These are phyloP conservation scores for Hippocampus mohnikei DNA, from an alignment of 2,113 vertebrate genomes.

Conservation along the genomic window DNA sequence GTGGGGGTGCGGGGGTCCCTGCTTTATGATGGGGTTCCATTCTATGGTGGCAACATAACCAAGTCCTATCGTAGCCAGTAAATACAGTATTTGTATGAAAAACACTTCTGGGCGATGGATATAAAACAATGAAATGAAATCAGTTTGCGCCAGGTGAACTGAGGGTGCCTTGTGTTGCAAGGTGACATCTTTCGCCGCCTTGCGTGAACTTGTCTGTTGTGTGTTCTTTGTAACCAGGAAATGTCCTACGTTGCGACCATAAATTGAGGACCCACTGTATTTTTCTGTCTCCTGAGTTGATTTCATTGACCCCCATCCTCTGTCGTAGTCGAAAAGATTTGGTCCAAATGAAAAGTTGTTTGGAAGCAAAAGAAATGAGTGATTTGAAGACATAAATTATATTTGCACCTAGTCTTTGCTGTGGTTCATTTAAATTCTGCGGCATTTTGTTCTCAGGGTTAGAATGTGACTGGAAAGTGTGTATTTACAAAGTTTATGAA, in stretches of 20 bases:
- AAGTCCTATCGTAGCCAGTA: background rate
- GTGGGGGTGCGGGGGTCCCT: background rate
- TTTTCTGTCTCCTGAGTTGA: background rate
- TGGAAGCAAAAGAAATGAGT: conserved; percentile 4
- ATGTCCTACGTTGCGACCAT: background rate
- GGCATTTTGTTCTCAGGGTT: too few relatives aligned
- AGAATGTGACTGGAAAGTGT: background rate
- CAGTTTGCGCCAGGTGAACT: background rate
- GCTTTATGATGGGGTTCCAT: background rate
- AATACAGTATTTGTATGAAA: background rate
- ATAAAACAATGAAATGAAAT: background rate
- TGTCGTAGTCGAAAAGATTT: conserved; percentile 1
- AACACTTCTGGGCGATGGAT: background rate
- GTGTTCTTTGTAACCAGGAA: background rate
- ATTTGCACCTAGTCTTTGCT: conserved; percentile 38
- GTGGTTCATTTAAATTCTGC: background rate
- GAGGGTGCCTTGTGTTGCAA: background rate
- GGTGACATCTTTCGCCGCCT: background rate
- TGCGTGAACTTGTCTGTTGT: background rate
- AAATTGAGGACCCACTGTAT: background rate
- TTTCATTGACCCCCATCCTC: background rate
- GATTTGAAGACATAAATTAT: conserved; percentile 41
- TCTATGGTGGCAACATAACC: background rate
- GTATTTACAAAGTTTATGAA: background rate
- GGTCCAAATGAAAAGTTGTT: background rate